These are phyloP conservation scores for Aricia agestis DNA, from an alignment of 1,140 invertebrate species.

Conservation along the genomic window DNA sequence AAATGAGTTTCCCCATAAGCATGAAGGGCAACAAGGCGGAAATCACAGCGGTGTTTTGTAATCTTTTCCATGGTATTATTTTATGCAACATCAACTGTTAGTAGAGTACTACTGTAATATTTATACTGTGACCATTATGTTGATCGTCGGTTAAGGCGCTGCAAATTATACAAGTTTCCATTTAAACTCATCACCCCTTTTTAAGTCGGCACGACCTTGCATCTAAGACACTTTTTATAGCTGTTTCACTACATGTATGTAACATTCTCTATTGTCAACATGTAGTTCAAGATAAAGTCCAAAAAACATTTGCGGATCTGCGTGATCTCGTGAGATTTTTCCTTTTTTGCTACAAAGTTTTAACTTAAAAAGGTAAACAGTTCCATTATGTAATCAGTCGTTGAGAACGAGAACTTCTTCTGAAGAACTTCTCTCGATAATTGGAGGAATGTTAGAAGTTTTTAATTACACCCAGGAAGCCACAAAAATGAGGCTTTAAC, in stretches of 20 bases:
- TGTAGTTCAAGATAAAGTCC: background rate
- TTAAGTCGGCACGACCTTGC: background rate
- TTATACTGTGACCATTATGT: background rate
- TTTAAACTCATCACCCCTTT: background rate
- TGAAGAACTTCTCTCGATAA: no score
- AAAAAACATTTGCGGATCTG: background rate
- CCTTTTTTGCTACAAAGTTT: background rate
- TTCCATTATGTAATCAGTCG: no score
- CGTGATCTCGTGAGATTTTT: background rate
- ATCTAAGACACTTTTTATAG: conserved; percentile 2
- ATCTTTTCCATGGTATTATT: no score
- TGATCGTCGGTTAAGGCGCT: conserved; percentile 1
- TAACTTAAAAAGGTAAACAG: background rate
- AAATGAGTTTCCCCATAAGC: no score
- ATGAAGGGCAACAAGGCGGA: no score
- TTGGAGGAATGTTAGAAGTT: no score
- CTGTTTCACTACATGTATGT: background rate
- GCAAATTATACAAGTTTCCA: conserved; percentile 7
- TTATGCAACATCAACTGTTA: no score
- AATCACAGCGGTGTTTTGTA: no score
- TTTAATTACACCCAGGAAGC: no score
- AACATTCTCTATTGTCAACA: background rate
- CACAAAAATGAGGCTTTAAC: no score
- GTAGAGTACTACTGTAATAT: background rate
- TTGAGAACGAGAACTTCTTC: no score